phyloP scores from a whole-genome alignment of 2,888 invertebrate species.

The Adelphocoris suturalis region DNA sequence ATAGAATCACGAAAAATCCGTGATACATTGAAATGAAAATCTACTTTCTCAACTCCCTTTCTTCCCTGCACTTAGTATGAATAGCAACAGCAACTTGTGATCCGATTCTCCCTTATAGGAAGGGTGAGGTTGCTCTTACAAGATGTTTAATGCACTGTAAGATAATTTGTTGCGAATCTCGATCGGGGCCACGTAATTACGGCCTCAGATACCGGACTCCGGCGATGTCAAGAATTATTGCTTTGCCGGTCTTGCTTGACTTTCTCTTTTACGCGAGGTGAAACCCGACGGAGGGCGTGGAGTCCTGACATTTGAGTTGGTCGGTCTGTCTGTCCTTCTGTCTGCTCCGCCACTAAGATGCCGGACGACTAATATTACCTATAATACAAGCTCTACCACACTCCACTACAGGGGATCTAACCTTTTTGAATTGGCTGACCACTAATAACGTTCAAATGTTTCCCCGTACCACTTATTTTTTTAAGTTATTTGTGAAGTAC shows the following conservation, averaged over 20 bases:
- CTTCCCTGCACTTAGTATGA: not conserved
- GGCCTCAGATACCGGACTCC: conserved; percentile 30
- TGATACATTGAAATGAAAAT: not conserved
- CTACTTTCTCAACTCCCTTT: not conserved
- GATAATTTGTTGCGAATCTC: conserved; percentile 48
- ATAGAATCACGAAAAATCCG: no score
- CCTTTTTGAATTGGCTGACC: no score
- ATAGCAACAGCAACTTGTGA: not conserved
- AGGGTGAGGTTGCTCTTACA: conserved; percentile 35
- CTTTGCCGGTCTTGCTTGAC: conserved; percentile 1
- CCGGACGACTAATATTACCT: not conserved
- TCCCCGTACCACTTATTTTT: no score
- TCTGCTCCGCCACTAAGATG: conserved; percentile 6
- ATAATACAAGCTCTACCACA: no score
- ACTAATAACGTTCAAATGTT: no score
- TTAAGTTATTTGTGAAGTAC: no score
- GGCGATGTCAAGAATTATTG: conserved; percentile 51
- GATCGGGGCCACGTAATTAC: conserved; percentile 41
- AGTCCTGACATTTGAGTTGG: conserved; percentile 54
- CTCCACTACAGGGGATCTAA: no score
- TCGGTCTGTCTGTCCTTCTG: conserved; percentile 51
- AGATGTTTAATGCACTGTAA: conserved; percentile 48
- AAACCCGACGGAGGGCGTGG: conserved; percentile 41
- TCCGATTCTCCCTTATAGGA: not conserved
- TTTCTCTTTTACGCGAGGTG: conserved; percentile 60